Evolutionary conservation across 2,888 invertebrate species (phyloP), one percentile per base, ranked within the genome.

Genomic region (Macrosoma leucophasiata): DNA sequence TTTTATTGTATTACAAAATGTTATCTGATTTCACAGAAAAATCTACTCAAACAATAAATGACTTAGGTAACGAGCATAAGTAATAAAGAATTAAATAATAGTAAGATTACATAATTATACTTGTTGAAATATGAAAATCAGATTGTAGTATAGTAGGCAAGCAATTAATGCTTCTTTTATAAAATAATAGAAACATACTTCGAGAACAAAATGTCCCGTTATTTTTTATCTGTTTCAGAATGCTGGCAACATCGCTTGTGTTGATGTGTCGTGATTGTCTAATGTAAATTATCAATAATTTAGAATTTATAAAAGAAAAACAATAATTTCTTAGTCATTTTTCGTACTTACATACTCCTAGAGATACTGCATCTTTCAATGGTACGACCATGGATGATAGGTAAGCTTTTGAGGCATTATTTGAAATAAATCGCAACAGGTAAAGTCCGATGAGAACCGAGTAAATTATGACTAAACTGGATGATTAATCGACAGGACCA

Each of bases 191-290:
- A n/a, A n/a, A n/a, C n/a, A n/a, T n/a, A n/a, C n/a, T n/a, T n/a
- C n/a, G n/a, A n/a, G n/a, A n/a, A n/a, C n/a, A n/a, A n/a, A n/a
- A n/a, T n/a, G n/a, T n/a, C n/a, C n/a, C n/a, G 57, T 58, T 61
- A 59, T 48, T 39, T 18, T 33, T 26, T 33, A n/a, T 27, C 36
- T 39, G 29, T 36, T 20, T n/a, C n/a, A n/a, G n/a, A n/a, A 27
- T 21, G 20, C 39, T 73, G 61, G 74, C 58, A 81, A 77, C 68
- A 72, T 60, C 53, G 48, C 39, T 52, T 78, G 65, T 82, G 82
- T 82, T 82, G 84, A 82, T 82, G 82, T 82, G 84, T 84, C 82
- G 79, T 70, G 81, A 81, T 79, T 78, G 73, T 79, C 64, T 62
- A 64, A 67, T 70, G 58, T 65, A 71, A 73, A 75, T 69, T 78